Evolutionary conservation across 2,113 vertebrate species (phyloP), one percentile per base, ranked within the genome.

Genomic region (Cottus gobio): DNA sequence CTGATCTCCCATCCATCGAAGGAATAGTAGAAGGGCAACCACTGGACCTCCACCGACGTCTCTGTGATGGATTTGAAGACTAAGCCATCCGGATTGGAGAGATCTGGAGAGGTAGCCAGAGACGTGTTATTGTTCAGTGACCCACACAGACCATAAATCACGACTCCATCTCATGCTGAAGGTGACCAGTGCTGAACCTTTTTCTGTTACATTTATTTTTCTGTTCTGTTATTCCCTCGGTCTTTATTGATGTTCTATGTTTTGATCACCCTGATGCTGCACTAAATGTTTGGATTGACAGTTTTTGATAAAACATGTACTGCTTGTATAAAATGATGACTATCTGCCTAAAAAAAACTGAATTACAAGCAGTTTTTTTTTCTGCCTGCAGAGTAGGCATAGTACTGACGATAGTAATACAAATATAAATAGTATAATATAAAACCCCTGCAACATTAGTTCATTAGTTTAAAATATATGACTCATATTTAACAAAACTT

Each of bases 1-100:
- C 97, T 99, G 94, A 99, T 98, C 94, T 99, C 98, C 98, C 98
- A 99, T 83, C 97, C 97, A 0, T 99, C 98, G 13, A 99, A 97
- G 66, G 96, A 91, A 90, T 98, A 98, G 73, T 95, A 96, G 87
- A 98, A 97, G 2, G 97, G 96, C 39, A 98, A 95, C 98, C 98
- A 99, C 69, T 97, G 96, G 94, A 99, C 97, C 92, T 99, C 97
- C 71, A 95, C 97, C 0, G 97, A 98, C 0, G 97, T 99, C 94
- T 99, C 97, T 18, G 95, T 98, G 93, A 99, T 96, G 62, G 96
- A 97, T 96, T 96, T 99, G 95, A 99, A 99, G 85, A 94, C 93
- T 88, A 99, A 95, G 79, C 97, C 97, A 88, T 95, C 95, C 0
- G 97, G 98, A 30, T 93, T 97, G 76, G 97, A 96, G 1, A 99